Base-by-base conservation (phyloP, 2,797 vertebrate species). In the Toxotes lorentzi region DNA sequence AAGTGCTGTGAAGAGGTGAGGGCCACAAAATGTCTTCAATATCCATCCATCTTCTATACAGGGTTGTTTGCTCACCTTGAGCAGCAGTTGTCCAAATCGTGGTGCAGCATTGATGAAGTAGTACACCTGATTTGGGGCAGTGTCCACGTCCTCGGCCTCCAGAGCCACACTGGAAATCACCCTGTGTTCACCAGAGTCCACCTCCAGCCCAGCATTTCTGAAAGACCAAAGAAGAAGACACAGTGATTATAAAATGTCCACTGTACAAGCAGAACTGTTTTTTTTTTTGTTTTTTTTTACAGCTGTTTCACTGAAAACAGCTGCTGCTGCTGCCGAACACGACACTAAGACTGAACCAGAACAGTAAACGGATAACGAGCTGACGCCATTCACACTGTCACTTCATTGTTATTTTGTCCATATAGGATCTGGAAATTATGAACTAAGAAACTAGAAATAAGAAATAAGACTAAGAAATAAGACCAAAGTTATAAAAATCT, bases 131-230 rank as follows among this genome's bases (percentile, higher is more conserved):
- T 86, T 3, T 0, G 78, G 75, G 14, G 89, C 81, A 3, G 89
- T 88, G 92, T 94, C 93, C 78, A 51, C 74, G 73, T 94, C 95
- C 73, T 93, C 84, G 2, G 92, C 92, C 79, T 95, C 93, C 87
- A 96, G 86, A 12, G 73, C 88, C 40, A 93, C 75, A 16, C 85
- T 94, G 62, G 94, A 96, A 90, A 96, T 91, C 16, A 94, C 78
- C 81, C 95, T 93, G 72, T 82, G 93, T 70, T 92, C 86, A 45
- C 84, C 76, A 23, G 84, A 71, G 77, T 90, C 83, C 81, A 92
- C 70, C 75, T 95, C 90, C 83, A 96, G 72, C 38, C 87, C 93
- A 0, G 81, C 71, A 56, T 92, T 96, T 86, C 91, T 95, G 78
- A 47, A 67, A 78, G n/a, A 89, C 47, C 79, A 67, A 17, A 47